Evolutionary conservation across 2,888 invertebrate species (phyloP), one percentile per base, ranked within the genome.

Genomic region (Chesias legatella): DNA sequence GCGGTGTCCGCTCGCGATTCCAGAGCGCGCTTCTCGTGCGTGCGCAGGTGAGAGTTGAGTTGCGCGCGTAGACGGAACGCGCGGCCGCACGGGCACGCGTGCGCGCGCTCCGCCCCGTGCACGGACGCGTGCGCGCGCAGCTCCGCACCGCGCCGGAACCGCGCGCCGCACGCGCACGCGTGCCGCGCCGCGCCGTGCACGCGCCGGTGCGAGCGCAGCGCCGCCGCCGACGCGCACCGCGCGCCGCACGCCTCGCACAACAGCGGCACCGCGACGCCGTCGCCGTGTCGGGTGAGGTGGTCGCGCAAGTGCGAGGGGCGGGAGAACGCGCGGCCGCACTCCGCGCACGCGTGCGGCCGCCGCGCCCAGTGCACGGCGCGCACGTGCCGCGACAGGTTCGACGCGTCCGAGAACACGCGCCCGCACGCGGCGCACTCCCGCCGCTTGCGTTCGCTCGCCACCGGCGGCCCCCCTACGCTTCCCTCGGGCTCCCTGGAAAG

Each of bases 41-140:
- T 86, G 90, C 2, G 91, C 91, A 56, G 89, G 70, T 92, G 92
- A 26, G 89, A 73, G 2, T 89, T 63, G 9, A 36, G 43, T 58
- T 92, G 92, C 33, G 86, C 74, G 55, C 90, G 90, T 51, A 91
- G 90, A 1, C 91, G 76, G 72, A 92, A 92, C 9, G 79, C 69
- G 28, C 88, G 78, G 1, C 88, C 89, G 67, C 92, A 92, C 10
- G 17, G 11, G 40, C 51, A 42, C 10, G 74, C 82, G 70, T 91
- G 89, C 5, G 91, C 22, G 4, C 21, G 34, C 31, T 21, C 40
- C n/a, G 90, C 90, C 0, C 90, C 86, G 63, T 92, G 92, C 36
- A 90, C 82, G 28, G 84, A 77, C 25, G 75, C 60, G 60, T 92
- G 92, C 30, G 89, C 88, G 37, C 76, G 63, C 53, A 91, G 68